These are phyloP conservation scores for Kryptopterus vitreolus DNA, from an alignment of 2,797 vertebrate species.

Conservation along the genomic window DNA sequence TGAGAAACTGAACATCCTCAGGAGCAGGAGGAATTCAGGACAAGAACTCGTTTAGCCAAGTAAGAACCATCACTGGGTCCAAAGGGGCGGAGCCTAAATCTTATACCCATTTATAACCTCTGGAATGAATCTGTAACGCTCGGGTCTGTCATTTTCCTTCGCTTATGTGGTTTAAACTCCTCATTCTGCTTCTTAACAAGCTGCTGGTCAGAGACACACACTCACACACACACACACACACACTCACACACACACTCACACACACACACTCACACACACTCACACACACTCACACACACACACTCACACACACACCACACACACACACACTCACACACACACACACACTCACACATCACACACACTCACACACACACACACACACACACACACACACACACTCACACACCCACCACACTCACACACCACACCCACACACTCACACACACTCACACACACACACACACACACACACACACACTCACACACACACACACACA, in stretches of 20 bases:
- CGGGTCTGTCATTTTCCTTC: background rate
- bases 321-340: no score
- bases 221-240: background rate
- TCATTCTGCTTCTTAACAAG: background rate
- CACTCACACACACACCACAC: no score
- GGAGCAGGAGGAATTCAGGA: background rate
- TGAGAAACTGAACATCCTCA: constrained; percentile 9
- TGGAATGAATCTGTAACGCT: background rate
- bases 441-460: no score
- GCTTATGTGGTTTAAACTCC: background rate
- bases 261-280: no score
- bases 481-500: no score
- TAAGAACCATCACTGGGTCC: background rate
- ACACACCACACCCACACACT: no score
- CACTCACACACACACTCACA: background rate
- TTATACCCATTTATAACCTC: background rate
- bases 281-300: no score
- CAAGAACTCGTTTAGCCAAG: background rate
- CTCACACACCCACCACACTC: no score
- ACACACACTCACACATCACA: no score
- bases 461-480: no score
- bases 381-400: no score
- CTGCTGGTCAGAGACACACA: background rate
- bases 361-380: no score
- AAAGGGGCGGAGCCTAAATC: background rate